Evolutionary conservation across 1,140 invertebrate genomes (phyloP).

Genomic region (Drosophila navojoa): DNA sequence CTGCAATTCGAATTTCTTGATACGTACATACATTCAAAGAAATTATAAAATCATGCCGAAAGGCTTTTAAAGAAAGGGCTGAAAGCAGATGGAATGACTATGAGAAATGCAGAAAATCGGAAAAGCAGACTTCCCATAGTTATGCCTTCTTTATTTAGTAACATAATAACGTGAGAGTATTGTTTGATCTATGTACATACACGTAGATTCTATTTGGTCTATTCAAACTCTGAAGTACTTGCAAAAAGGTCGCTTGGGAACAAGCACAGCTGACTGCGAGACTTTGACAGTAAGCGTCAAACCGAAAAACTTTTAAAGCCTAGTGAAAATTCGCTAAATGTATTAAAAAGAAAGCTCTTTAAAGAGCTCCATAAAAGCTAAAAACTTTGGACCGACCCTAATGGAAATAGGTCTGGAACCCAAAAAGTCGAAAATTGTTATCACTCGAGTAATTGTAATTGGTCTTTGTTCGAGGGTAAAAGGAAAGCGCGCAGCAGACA

Average conservation of each 20-base stretch:
- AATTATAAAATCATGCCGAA: too few relatives aligned
- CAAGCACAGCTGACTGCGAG: background rate
- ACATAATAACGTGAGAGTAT: too few relatives aligned
- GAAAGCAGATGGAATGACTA: too few relatives aligned
- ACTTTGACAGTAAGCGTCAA: too few relatives aligned
- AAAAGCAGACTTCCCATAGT: too few relatives aligned
- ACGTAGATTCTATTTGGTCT: background rate
- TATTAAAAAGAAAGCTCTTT: background rate
- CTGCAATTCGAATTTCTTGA: too few relatives aligned
- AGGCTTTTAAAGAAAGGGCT: too few relatives aligned
- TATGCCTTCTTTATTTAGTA: too few relatives aligned
- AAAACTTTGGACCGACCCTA: too few relatives aligned
- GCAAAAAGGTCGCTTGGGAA: background rate
- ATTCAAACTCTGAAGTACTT: background rate
- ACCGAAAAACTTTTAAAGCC: background rate
- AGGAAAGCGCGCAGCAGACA: slow-evolving; percentile 9
- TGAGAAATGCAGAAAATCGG: too few relatives aligned
- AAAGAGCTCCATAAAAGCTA: background rate
- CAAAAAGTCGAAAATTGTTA: slow-evolving; percentile 1
- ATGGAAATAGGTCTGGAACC: background rate
- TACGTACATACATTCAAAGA: too few relatives aligned
- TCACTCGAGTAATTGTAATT: slow-evolving; percentile 21
- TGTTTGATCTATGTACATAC: background rate
- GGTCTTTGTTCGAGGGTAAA: background rate
- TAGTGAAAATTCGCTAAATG: too few relatives aligned